phyloP scores from a whole-genome alignment of 2,888 invertebrate species.

The Biston betularia region DNA sequence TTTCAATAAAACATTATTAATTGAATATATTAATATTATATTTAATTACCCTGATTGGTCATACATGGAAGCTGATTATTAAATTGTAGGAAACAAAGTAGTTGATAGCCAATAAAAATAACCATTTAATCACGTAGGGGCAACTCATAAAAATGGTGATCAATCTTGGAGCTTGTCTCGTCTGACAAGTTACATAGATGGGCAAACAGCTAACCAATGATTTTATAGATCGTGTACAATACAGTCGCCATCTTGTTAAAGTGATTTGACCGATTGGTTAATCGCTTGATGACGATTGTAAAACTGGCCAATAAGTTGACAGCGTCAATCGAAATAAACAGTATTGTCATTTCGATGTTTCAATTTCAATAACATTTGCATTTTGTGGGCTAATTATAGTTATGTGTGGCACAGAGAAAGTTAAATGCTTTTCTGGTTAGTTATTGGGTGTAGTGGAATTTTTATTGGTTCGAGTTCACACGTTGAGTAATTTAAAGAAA shows the following conservation, averaged over 20 bases:
- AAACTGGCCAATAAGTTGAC: conserved; percentile 31
- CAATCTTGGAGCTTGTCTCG: conserved; percentile 29
- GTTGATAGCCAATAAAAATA: conserved; percentile 22
- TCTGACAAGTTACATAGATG: conserved; percentile 33
- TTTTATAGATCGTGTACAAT: conserved; percentile 22
- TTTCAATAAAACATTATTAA: conserved; percentile 1
- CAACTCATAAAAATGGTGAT: conserved; percentile 28
- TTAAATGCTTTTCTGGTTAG: conserved; percentile 12
- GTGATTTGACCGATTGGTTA: conserved; percentile 27
- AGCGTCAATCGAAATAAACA: conserved; percentile 5
- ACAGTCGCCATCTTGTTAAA: conserved; percentile 30
- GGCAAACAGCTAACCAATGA: conserved; percentile 31
- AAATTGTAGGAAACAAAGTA: conserved; percentile 23
- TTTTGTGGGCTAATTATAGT: conserved; percentile 19
- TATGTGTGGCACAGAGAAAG: conserved; percentile 21
- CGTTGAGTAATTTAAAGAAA: conserved; percentile 1
- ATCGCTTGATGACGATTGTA: conserved; percentile 13
- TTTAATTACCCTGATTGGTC: conserved; percentile 13
- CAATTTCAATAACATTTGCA: conserved; percentile 30
- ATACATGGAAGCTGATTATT: conserved; percentile 7
- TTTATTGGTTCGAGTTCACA: conserved; percentile 22
- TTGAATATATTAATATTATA: neutral
- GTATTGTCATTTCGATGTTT: conserved; percentile 17
- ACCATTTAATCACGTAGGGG: conserved; percentile 21
- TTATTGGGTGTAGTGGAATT: conserved; percentile 24